These are phyloP conservation scores for Poeciliopsis presidionis DNA, from an alignment of 2,797 vertebrate species.

Conservation along the genomic window DNA sequence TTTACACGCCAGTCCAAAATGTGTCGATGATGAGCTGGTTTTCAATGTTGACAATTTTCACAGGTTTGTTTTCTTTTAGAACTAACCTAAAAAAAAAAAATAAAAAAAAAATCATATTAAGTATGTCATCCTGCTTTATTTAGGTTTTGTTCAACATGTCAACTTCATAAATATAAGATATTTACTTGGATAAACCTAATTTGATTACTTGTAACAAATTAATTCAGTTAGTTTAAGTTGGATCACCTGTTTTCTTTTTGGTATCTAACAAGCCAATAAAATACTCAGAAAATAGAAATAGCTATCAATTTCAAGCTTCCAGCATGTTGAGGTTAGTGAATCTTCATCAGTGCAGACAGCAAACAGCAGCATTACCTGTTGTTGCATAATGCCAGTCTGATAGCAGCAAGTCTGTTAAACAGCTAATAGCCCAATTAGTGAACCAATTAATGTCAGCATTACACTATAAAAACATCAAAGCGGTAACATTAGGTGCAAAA, in stretches of 20 bases:
- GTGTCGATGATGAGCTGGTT: neutral
- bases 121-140: too few relatives aligned
- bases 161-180: too few relatives aligned
- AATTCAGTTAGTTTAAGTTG: too few relatives aligned
- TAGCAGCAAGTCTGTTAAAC: neutral
- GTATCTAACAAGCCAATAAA: too few relatives aligned
- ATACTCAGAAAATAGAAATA: neutral
- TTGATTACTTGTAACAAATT: too few relatives aligned
- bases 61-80: neutral
- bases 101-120: too few relatives aligned
- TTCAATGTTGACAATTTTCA: neutral
- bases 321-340: neutral
- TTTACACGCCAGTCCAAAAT: neutral
- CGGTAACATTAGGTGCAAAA: neutral
- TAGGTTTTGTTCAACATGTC: too few relatives aligned
- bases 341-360: neutral
- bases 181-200: too few relatives aligned
- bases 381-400: neutral
- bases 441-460: neutral
- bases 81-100: neutral
- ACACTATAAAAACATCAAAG: neutral
- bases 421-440: neutral
- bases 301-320: neutral
- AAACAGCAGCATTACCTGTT: neutral
- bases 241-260: too few relatives aligned